phyloP scores from a whole-genome alignment of 2,888 invertebrate genomes.

The Sarcophaga carnaria region DNA sequence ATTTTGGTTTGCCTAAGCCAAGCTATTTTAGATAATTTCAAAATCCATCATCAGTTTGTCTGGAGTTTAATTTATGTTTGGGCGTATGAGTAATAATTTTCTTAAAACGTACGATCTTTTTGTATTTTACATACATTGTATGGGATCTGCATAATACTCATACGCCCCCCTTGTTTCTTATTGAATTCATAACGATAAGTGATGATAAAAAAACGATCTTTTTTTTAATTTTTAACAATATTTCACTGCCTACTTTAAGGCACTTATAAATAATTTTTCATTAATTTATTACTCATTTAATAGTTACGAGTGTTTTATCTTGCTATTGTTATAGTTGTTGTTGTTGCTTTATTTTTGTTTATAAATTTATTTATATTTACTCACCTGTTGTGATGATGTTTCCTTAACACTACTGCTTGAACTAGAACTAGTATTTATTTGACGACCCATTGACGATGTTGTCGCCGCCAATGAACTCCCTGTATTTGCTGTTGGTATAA shows the following conservation, averaged over 20 bases:
- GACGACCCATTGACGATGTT: slow-evolving; percentile 69
- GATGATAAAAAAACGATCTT: background rate
- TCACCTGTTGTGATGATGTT: slow-evolving; percentile 82
- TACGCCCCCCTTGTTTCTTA: slow-evolving; percentile 26
- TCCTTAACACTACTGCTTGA: slow-evolving; percentile 82
- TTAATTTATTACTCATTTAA: background rate
- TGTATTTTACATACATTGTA: background rate
- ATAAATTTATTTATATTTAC: background rate
- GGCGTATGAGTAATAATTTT: slow-evolving; percentile 60
- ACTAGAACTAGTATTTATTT: slow-evolving; percentile 80
- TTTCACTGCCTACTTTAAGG: slow-evolving; percentile 65
- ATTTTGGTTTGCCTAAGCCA: too few relatives aligned
- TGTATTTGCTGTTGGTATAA: slow-evolving; percentile 51
- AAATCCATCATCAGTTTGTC: too few relatives aligned
- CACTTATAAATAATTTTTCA: slow-evolving; percentile 21
- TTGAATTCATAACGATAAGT: background rate
- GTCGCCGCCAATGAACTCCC: slow-evolving; percentile 64
- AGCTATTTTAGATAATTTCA: too few relatives aligned
- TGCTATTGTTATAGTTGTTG: slow-evolving; percentile 12
- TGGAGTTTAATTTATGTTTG: background rate
- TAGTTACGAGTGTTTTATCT: slow-evolving; percentile 35
- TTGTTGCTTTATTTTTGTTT: slow-evolving; percentile 19
- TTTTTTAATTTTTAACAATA: background rate
- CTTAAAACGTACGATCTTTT: background rate
- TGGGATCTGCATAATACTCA: slow-evolving; percentile 33